A percentile compares a stretch with the other conserved stretches of the same genome.
phyloP scores from a whole-genome alignment of 2,797 vertebrate genomes.

The Aeoliscus strigatus region DNA sequence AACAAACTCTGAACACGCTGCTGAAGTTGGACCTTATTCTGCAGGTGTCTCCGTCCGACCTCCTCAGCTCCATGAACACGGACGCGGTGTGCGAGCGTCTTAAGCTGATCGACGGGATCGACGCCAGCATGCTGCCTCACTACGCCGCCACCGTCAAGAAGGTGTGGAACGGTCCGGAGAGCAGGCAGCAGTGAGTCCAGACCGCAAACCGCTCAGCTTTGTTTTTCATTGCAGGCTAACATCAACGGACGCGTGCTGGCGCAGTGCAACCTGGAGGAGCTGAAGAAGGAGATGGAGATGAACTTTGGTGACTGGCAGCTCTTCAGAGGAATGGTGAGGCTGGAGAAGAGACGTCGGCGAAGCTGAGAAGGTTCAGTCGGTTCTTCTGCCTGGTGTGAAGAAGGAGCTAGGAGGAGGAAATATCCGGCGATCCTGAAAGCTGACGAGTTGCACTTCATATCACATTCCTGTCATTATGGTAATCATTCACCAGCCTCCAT shows the following conservation, averaged over 20 bases:
- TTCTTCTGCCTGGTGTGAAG: no score
- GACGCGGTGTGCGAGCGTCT: slow-evolving; percentile 87
- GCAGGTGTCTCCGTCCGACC: slow-evolving; percentile 45
- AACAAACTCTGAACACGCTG: slow-evolving; percentile 4
- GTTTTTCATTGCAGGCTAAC: slow-evolving; percentile 80
- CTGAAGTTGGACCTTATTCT: slow-evolving; percentile 16
- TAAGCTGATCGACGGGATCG: slow-evolving; percentile 86
- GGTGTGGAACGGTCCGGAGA: no score
- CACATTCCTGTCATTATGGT: no score
- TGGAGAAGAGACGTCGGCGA: no score
- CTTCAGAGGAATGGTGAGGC: slow-evolving; percentile 89
- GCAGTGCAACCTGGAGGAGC: slow-evolving; percentile 93
- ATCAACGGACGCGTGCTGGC: slow-evolving; percentile 93
- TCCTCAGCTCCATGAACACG: slow-evolving; percentile 86
- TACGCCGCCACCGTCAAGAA: slow-evolving; percentile 88
- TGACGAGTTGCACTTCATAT: no score
- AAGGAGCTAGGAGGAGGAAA: no score
- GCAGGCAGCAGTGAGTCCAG: no score
- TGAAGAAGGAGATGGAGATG: slow-evolving; percentile 98
- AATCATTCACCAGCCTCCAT: no score
- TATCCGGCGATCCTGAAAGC: no score
- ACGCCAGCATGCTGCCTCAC: slow-evolving; percentile 83
- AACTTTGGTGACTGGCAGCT: slow-evolving; percentile 99
- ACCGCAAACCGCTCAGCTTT: background rate
- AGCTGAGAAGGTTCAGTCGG: no score